A percentile compares a stretch with the other conserved stretches of the same genome.
phyloP scores from a whole-genome alignment of 2,797 vertebrate species.

The Morelia viridis region DNA sequence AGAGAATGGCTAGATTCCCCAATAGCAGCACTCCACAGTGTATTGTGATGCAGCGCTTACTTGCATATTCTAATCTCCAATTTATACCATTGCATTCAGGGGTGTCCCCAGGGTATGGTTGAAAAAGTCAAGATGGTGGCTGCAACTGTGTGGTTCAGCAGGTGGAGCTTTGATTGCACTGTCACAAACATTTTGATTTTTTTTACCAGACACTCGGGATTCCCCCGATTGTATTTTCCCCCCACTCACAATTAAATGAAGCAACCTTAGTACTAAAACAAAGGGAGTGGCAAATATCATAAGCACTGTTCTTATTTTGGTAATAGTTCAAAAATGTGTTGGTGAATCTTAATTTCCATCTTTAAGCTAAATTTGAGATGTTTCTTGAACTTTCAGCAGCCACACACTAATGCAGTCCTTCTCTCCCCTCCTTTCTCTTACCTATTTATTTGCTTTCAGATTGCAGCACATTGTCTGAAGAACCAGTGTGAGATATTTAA shows the following conservation, averaged over 20 bases:
- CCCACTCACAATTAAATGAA: background rate
- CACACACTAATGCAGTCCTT: background rate
- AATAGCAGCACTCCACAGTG: background rate
- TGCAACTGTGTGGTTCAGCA: background rate
- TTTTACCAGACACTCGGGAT: background rate
- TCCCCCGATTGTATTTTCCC: background rate
- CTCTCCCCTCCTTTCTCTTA: background rate
- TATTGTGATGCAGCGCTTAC: background rate
- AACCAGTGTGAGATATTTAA: slow-evolving; percentile 33
- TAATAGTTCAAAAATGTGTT: slow-evolving; percentile 20
- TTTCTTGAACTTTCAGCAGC: slow-evolving; percentile 14
- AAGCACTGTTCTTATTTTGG: slow-evolving; percentile 10
- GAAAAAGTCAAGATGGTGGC: background rate
- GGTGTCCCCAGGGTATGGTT: background rate
- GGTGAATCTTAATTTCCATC: background rate
- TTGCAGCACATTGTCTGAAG: background rate
- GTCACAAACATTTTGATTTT: background rate
- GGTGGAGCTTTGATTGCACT: background rate
- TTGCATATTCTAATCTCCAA: background rate
- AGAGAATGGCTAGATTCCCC: background rate
- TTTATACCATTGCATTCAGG: background rate
- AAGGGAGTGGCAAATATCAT: background rate
- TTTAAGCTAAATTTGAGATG: slow-evolving; percentile 1
- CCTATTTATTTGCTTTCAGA: background rate
- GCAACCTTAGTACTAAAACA: background rate